Base-by-base conservation (phyloP, 2,113 vertebrate genomes). In the Colius striatus region DNA sequence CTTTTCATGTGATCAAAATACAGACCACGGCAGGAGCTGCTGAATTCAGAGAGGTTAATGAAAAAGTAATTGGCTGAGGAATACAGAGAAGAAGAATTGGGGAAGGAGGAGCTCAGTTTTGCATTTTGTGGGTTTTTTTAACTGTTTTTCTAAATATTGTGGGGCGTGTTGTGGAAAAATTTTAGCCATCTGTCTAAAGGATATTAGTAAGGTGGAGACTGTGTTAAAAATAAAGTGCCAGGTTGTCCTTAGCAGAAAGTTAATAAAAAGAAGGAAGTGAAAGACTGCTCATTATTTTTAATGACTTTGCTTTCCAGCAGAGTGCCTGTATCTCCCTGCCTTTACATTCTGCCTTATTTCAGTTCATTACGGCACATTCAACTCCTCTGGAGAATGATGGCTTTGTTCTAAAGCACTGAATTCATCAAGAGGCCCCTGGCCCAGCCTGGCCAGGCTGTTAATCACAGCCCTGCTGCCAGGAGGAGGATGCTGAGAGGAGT, bases 211-310 rank as follows among this genome's bases (percentile, higher is more conserved):
- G 97, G 85, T 63, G 63, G 94, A 70, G 94, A 90, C 90, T 95
- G 81, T 95, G 92, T 97, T 97, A 95, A 96, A 97, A 98, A 97
- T 92, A 97, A 98, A 97, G 93, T 94, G 92, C 94, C 55, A 83
- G 96, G 91, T 96, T 98, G 97, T 97, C 96, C 96, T 97, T 93
- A 97, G 93, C 97, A 97, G 96, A 98, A 98, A 97, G 96, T 97
- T 98, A 97, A 98, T 98, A 98, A 98, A 98, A 97, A 98, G 95
- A 95, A 96, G 90, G 97, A 98, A 98, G 97, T 97, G 96, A 96
- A 96, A 96, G 94, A 78, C 85, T 91, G 97, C 97, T 98, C 98
- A 98, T 99, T 99, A 98, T 98, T 99, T 99, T 99, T 99, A 98
- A 98, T 98, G 98, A 96, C 97, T 97, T 97, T 97, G 96, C 98